Conservation (phyloP, 2,888 invertebrate genomes). For the Blomia tropicalis region DNA sequence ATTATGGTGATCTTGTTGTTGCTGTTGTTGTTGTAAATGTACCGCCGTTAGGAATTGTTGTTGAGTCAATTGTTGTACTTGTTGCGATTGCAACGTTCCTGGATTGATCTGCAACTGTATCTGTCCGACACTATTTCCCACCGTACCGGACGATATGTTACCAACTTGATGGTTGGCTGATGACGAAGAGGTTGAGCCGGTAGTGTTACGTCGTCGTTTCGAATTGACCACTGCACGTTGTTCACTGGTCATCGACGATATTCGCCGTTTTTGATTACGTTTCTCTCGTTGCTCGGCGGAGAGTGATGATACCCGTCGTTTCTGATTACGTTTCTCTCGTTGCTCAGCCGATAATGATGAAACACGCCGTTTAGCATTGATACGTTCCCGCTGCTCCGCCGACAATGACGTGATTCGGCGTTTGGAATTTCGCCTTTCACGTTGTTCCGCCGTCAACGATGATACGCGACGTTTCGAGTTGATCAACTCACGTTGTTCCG, state of each 20-base stretch:
- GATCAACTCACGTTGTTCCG: conserved; percentile 3
- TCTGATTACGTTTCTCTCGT: conserved; percentile 9
- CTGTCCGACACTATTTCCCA: too few relatives aligned
- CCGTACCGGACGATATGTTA: not conserved
- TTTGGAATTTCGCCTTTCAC: conserved; percentile 5
- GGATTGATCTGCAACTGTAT: not conserved
- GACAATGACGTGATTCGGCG: not conserved
- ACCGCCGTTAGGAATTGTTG: not conserved
- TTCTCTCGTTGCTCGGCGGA: conserved; percentile 1
- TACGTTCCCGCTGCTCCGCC: not conserved
- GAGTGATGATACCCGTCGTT: conserved; percentile 9
- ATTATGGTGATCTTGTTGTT: not conserved
- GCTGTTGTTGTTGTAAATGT: not conserved
- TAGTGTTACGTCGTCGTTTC: conserved; percentile 8
- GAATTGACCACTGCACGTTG: conserved; percentile 4
- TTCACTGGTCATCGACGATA: conserved; percentile 1
- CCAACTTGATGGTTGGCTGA: not conserved
- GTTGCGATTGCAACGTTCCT: not conserved
- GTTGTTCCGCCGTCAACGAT: not conserved
- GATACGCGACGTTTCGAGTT: conserved; percentile 9
- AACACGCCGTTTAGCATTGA: conserved; percentile 4
- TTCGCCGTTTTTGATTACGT: conserved; percentile 13
- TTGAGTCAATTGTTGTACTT: not conserved
- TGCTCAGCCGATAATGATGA: not conserved
- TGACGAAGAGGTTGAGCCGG: not conserved